A percentile compares a stretch with the other conserved stretches of the same genome.
Conservation (phyloP, 2,113 vertebrate genomes). For the Erpornis zantholeuca region DNA sequence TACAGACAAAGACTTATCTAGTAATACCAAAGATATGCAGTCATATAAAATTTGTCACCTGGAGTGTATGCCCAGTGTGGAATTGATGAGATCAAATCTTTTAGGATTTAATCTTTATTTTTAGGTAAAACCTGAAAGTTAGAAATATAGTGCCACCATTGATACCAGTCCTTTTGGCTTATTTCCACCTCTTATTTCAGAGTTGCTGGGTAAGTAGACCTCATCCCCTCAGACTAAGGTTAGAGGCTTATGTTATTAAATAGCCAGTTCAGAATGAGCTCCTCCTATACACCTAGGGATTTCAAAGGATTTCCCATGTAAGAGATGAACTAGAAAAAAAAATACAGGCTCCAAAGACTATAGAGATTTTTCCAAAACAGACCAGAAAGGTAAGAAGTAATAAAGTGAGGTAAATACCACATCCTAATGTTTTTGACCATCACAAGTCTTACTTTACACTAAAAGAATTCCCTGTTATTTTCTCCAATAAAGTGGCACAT, state of each 20-base stretch:
- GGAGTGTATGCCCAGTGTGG: neutral
- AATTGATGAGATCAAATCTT: neutral
- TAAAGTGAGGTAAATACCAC: neutral
- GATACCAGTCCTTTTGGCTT: neutral
- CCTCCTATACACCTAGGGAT: neutral
- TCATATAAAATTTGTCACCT: neutral
- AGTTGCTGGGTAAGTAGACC: neutral
- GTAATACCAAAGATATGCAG: neutral
- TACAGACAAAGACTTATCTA: neutral
- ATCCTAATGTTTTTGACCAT: neutral
- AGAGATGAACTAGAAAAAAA: neutral
- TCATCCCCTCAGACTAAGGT: neutral
- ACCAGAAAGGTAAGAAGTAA: neutral
- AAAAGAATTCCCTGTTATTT: neutral
- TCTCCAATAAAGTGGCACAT: neutral
- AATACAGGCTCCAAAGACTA: neutral
- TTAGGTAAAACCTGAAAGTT: neutral
- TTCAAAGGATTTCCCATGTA: neutral
- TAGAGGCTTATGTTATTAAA: neutral
- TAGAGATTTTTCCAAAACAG: neutral
- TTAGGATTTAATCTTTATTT: neutral
- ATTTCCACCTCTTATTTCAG: neutral
- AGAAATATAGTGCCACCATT: neutral
- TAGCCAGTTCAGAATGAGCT: neutral
- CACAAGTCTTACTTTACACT: neutral